Percentiles rank a stretch among this genome's conserved stretches.
Evolutionary conservation across 2,113 vertebrate species (phyloP).

Genomic region (Tichodroma muraria): DNA sequence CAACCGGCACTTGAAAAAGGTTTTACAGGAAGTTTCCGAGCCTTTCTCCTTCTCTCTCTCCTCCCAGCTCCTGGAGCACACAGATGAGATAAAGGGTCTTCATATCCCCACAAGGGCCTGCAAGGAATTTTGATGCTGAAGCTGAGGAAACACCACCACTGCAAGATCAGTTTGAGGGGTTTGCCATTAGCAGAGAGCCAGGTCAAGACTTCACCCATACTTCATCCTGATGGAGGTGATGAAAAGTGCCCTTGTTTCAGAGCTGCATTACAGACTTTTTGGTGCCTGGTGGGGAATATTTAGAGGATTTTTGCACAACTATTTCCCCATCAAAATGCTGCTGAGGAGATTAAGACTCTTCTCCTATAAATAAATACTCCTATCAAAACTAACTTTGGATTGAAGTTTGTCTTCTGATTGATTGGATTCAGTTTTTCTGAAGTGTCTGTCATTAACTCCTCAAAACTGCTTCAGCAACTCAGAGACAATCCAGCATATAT

Average conservation of each 20-base stretch:
- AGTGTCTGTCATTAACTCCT: not conserved
- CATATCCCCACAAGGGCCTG: not conserved
- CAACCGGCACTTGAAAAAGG: not conserved
- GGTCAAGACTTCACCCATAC: not conserved
- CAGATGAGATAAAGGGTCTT: not conserved
- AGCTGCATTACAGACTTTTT: not conserved
- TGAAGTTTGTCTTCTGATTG: not conserved
- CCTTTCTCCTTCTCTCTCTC: not conserved
- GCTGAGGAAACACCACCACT: not conserved
- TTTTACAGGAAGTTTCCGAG: not conserved
- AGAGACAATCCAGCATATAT: not conserved
- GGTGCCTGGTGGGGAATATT: not conserved
- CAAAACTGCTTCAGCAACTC: not conserved
- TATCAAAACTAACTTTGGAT: not conserved
- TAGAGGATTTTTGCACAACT: not conserved
- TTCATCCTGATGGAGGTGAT: not conserved
- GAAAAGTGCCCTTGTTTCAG: not conserved
- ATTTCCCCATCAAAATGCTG: not conserved
- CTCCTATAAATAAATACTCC: not conserved
- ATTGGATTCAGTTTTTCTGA: not conserved
- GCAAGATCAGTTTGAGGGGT: not conserved
- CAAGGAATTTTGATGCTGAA: not conserved
- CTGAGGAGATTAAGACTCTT: not conserved
- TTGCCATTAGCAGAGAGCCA: not conserved
- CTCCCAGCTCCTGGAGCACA: not conserved